A percentile compares a stretch with the other conserved stretches of the same genome.
These are phyloP conservation scores for Chelonoidis abingdonii DNA, from an alignment of 2,113 vertebrate species.

Conservation along the genomic window DNA sequence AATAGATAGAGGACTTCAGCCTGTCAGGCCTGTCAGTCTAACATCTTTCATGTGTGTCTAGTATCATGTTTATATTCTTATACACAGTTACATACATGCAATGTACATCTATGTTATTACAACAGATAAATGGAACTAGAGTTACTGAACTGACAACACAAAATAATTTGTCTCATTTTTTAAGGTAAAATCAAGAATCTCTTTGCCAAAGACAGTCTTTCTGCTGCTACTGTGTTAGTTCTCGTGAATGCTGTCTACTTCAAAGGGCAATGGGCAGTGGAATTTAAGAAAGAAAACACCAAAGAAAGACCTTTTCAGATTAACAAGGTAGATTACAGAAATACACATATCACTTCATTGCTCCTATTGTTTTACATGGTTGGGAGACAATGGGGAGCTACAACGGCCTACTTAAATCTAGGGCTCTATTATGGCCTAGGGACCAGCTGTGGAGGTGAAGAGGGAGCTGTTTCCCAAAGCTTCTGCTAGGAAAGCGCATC, in stretches of 20 bases:
- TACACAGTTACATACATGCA: background rate
- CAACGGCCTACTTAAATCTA: background rate
- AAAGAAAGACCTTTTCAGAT: conserved; percentile 84
- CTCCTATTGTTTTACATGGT: background rate
- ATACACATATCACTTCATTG: background rate
- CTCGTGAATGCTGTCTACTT: conserved; percentile 93
- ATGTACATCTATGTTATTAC: background rate
- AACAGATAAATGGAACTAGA: background rate
- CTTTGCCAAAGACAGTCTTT: conserved; percentile 81
- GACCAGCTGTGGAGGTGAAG: background rate
- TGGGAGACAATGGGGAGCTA: background rate
- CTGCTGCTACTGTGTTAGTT: conserved; percentile 81
- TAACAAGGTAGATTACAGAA: conserved; percentile 73
- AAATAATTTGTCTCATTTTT: conserved; percentile 10
- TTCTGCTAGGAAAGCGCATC: background rate
- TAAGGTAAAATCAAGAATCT: conserved; percentile 91
- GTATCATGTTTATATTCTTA: background rate
- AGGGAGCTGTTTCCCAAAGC: background rate
- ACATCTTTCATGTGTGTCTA: background rate
- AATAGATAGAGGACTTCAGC: background rate
- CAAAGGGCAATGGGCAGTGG: conserved; percentile 88
- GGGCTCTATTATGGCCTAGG: background rate
- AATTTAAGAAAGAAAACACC: conserved; percentile 83
- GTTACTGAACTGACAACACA: rapidly evolving
- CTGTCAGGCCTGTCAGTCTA: background rate